Evolutionary conservation across 1,140 invertebrate species (phyloP).

Genomic region (Grapholita molesta): DNA sequence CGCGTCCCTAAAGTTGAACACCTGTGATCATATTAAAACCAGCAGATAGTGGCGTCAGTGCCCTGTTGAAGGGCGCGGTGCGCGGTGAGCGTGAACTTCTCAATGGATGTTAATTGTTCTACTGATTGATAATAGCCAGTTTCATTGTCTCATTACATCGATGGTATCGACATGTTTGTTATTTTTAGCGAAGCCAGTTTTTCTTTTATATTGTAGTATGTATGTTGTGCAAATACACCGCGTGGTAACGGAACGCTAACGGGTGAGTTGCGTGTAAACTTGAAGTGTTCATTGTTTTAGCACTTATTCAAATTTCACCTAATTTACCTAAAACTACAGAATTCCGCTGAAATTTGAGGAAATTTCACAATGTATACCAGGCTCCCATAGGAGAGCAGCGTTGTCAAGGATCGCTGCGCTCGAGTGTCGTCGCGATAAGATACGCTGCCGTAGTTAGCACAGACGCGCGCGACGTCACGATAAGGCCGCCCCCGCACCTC

Average conservation of each 20-base stretch:
- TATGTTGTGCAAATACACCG: background rate
- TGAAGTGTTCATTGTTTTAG: background rate
- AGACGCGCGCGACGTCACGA: slow-evolving; percentile 42
- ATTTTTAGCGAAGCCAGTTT: background rate
- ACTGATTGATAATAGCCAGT: slow-evolving; percentile 6
- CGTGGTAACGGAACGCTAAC: background rate
- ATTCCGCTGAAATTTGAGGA: slow-evolving; percentile 23
- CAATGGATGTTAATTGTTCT: slow-evolving; percentile 11
- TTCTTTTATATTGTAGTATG: background rate
- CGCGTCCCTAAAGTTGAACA: background rate
- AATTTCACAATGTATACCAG: slow-evolving; percentile 37
- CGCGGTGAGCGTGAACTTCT: background rate
- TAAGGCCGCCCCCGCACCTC: slow-evolving; percentile 27
- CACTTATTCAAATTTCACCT: slow-evolving; percentile 3
- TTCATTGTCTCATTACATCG: slow-evolving; percentile 1
- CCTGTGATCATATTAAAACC: background rate
- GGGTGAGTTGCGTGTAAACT: background rate
- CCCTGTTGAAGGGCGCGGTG: slow-evolving; percentile 6
- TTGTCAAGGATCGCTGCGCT: slow-evolving; percentile 26
- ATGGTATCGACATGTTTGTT: background rate
- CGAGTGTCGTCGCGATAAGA: slow-evolving; percentile 40
- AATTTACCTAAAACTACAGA: slow-evolving; percentile 15
- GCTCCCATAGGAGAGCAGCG: slow-evolving; percentile 25
- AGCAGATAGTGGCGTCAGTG: background rate
- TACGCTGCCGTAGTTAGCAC: slow-evolving; percentile 39